Evolutionary conservation across 2,888 invertebrate species (phyloP).

Genomic region (Lasius fuliginosus): DNA sequence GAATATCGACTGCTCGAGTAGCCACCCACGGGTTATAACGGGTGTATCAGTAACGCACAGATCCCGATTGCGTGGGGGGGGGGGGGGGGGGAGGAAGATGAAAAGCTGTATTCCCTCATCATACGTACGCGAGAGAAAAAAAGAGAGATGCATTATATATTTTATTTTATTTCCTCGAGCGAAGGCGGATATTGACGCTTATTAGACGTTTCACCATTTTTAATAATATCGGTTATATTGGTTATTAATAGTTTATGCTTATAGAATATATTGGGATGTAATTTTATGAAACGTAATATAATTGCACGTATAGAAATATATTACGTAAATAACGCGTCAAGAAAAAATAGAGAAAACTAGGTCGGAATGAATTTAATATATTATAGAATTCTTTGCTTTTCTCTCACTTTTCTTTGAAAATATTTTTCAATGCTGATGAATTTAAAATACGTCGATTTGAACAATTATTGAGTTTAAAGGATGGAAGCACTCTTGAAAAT

Average conservation of each 20-base stretch:
- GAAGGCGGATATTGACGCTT: background rate
- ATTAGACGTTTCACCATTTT: background rate
- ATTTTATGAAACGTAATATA: background rate
- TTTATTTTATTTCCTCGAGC: constrained; percentile 4
- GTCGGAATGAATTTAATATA: background rate
- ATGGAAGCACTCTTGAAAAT: constrained; percentile 14
- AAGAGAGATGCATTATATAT: background rate
- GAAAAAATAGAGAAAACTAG: background rate
- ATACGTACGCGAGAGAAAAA: background rate
- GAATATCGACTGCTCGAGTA: constrained; percentile 76
- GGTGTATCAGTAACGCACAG: constrained; percentile 68
- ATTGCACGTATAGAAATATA: background rate
- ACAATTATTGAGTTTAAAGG: constrained; percentile 23
- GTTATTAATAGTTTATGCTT: background rate
- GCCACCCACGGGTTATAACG: constrained; percentile 66
- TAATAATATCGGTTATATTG: background rate
- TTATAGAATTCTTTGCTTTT: background rate
- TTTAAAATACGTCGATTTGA: constrained; percentile 19
- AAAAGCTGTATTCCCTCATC: constrained; percentile 48
- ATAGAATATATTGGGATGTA: constrained; percentile 1
- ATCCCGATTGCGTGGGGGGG: constrained; percentile 59
- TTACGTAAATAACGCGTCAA: background rate
- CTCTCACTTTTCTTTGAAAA: background rate
- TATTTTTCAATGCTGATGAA: constrained; percentile 5
- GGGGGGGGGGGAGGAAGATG: constrained; percentile 37